Evolutionary conservation across 2,888 invertebrate species (phyloP), one percentile per base, ranked within the genome.

Genomic region (Amphipoea oculea): DNA sequence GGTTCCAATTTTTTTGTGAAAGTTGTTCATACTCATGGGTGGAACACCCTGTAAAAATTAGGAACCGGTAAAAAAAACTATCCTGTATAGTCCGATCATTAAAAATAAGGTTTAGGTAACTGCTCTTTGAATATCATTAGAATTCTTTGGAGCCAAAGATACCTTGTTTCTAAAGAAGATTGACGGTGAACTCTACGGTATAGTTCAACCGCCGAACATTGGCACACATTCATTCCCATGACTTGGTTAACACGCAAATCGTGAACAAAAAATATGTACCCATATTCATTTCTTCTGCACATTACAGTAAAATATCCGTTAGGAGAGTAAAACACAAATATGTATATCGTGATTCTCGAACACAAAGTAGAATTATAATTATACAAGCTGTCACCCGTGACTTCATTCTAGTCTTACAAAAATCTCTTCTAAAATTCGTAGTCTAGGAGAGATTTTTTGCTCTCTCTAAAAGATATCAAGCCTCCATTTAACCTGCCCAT

Each of bases 221-320:
- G 72, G 40, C 54, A 83, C 67, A 74, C 54, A 65, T 84, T 63
- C 66, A 54, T 73, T 42, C 45, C 40, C 45, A 62, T 60, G 63
- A n/a, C 42, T 68, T 76, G 23, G 23, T 60, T 68, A 60, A 73
- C 69, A 67, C 62, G 29, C 54, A 70, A 82, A 71, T 73, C 57
- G 6, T 45, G 48, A 73, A 83, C 70, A 74, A 83, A 45, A 82
- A 71, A 42, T 17, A 45, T 20, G 45, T 60, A 73, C 69, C 29
- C 66, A 78, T 71, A 66, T 71, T 71, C 17, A 67, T 79, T 74
- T 68, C 29, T 65, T 84, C 14, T 79, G 57, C 40, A 79, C 69
- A 29, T 72, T 79, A 83, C 84, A 68, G 83, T 83, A 84, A 71
- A 67, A 40, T 23, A 45, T 14, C 83, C 84, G 82, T 82, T 82